Evolutionary conservation across 2,113 vertebrate genomes (phyloP).

Genomic region (Choloepus hoffmanni): DNA sequence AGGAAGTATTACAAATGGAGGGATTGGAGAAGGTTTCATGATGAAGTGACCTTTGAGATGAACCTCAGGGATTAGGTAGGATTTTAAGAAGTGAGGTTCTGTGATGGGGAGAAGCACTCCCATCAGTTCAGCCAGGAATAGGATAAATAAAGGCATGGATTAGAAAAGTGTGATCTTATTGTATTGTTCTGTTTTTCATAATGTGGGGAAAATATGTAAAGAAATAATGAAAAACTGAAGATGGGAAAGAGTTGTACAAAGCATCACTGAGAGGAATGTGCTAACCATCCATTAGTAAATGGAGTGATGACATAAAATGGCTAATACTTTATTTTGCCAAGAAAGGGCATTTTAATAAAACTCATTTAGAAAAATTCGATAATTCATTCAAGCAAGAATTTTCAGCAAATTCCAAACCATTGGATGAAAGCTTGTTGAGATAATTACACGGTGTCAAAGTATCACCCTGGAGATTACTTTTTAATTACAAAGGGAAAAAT

Average conservation of each 20-base stretch:
- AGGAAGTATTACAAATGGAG: neutral
- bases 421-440: neutral
- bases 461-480: neutral
- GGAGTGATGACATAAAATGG: neutral
- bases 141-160: neutral
- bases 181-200: neutral
- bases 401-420: neutral
- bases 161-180: neutral
- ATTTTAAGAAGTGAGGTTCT: neutral
- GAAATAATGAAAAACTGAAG: neutral
- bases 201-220: neutral
- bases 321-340: constrained; percentile 2
- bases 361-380: neutral
- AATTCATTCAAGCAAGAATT: neutral
- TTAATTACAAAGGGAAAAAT: neutral
- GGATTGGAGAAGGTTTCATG: neutral
- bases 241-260: neutral
- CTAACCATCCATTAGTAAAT: neutral
- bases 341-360: neutral
- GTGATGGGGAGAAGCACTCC: neutral
- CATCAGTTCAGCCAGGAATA: neutral
- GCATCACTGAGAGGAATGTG: neutral
- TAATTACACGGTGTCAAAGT: constrained; percentile 5
- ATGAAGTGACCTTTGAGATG: neutral
- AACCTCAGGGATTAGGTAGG: neutral